phyloP scores from a whole-genome alignment of 2,888 invertebrate genomes.

The Drosophila antonietae region DNA sequence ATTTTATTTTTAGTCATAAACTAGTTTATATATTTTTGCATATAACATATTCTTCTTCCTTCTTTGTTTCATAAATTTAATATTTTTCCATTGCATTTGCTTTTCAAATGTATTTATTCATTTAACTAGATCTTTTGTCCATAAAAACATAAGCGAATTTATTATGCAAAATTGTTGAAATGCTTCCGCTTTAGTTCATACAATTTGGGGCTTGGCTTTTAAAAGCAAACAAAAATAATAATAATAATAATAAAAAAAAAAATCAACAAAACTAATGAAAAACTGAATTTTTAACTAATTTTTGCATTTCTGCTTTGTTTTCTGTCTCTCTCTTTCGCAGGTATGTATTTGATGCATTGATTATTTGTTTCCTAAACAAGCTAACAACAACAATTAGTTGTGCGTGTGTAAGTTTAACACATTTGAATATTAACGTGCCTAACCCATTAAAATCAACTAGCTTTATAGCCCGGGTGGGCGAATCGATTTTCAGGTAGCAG shows the following conservation, averaged over 20 bases:
- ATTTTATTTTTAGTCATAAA: no score
- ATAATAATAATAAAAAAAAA: not conserved
- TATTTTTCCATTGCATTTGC: not conserved
- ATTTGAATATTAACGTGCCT: conserved; percentile 37
- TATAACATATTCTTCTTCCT: not conserved
- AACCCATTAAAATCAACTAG: conserved; percentile 22
- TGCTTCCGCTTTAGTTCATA: conserved; percentile 32
- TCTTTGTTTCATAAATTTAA: no score
- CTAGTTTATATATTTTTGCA: no score
- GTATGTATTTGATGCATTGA: conserved; percentile 64
- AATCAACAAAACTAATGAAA: not conserved
- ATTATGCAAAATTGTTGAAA: conserved; percentile 23
- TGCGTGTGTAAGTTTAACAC: conserved; percentile 51
- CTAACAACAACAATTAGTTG: conserved; percentile 28
- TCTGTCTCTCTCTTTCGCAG: conserved; percentile 40
- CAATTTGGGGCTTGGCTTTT: conserved; percentile 23
- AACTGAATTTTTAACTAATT: conserved; percentile 20
- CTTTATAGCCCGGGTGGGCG: conserved; percentile 28
- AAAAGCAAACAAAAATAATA: not conserved
- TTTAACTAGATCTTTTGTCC: not conserved
- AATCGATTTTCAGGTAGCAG: conserved; percentile 48
- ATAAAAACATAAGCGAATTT: conserved; percentile 15
- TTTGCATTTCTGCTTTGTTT: conserved; percentile 21
- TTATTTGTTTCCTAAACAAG: conserved; percentile 33
- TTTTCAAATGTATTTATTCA: conserved; percentile 30